phyloP scores from a whole-genome alignment of 2,797 vertebrate genomes.

The Cheirogaleus major region DNA sequence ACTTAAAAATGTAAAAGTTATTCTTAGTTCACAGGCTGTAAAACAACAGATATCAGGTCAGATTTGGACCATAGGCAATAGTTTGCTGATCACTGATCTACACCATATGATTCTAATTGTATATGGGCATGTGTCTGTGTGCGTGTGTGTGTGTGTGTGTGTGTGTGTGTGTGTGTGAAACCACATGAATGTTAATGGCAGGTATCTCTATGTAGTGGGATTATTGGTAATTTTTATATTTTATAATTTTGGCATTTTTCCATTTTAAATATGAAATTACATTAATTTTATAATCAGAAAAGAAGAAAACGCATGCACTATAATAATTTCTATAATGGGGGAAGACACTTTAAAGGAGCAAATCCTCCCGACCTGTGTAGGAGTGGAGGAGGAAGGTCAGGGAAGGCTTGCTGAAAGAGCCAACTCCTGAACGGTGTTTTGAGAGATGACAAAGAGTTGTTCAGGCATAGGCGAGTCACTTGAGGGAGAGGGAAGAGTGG shows the following conservation, averaged over 20 bases:
- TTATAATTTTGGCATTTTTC: neutral
- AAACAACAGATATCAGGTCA: neutral
- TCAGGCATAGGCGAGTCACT: neutral
- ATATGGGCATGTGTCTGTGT: neutral
- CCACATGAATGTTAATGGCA: neutral
- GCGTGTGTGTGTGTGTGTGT: neutral
- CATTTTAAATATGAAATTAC: neutral
- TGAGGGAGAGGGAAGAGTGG: neutral
- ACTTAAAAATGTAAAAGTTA: neutral
- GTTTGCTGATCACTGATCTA: neutral
- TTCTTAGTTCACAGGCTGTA: neutral
- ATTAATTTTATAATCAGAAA: slow-evolving; percentile 10
- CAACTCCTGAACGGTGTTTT: neutral
- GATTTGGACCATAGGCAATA: neutral
- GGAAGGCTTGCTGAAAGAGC: neutral
- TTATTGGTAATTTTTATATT: neutral
- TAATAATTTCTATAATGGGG: neutral
- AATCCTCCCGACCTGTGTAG: neutral
- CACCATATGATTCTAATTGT: neutral
- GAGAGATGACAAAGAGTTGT: neutral
- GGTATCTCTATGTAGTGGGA: neutral
- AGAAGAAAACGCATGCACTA: neutral
- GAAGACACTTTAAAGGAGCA: neutral
- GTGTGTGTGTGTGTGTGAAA: neutral
- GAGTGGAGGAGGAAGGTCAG: neutral